Percentiles rank a stretch among this genome's conserved stretches.
Evolutionary conservation across 2,888 invertebrate genomes (phyloP).

Genomic region (Chrysodeixis includens): DNA sequence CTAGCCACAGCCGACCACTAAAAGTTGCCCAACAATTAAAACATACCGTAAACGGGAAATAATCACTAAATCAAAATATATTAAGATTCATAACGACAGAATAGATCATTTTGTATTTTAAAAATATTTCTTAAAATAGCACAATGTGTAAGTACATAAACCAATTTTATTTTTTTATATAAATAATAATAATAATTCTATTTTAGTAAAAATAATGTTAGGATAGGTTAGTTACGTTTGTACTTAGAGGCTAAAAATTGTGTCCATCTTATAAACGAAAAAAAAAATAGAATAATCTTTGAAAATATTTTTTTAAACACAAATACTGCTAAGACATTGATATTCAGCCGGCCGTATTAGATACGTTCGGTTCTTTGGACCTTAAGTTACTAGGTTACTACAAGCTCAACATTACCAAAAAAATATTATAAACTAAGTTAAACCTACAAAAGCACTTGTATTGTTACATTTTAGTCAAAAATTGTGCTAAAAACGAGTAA

Average conservation of each 20-base stretch:
- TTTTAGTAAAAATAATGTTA: constrained; percentile 75
- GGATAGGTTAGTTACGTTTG: constrained; percentile 82
- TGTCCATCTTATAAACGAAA: constrained; percentile 73
- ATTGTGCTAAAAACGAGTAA: constrained; percentile 76
- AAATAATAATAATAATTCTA: constrained; percentile 71
- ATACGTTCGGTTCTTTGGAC: constrained; percentile 85
- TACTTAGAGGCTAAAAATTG: constrained; percentile 80
- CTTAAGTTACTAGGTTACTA: constrained; percentile 82
- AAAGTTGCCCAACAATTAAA: constrained; percentile 34
- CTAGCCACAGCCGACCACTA: constrained; percentile 22
- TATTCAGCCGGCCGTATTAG: constrained; percentile 72
- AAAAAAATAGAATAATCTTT: constrained; percentile 67
- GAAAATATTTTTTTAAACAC: constrained; percentile 63
- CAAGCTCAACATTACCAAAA: constrained; percentile 77
- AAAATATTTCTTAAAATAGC: constrained; percentile 71
- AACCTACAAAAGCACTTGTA: constrained; percentile 77
- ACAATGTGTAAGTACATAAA: constrained; percentile 84
- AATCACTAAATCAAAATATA: constrained; percentile 60
- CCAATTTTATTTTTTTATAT: constrained; percentile 72
- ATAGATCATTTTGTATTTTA: constrained; percentile 70
- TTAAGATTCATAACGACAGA: constrained; percentile 74
- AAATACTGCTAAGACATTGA: constrained; percentile 81
- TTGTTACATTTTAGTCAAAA: constrained; percentile 76
- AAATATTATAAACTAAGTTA: constrained; percentile 75
- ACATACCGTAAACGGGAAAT: constrained; percentile 49